These are phyloP conservation scores for Antechinus flavipes DNA, from an alignment of 2,113 vertebrate species.

Conservation along the genomic window DNA sequence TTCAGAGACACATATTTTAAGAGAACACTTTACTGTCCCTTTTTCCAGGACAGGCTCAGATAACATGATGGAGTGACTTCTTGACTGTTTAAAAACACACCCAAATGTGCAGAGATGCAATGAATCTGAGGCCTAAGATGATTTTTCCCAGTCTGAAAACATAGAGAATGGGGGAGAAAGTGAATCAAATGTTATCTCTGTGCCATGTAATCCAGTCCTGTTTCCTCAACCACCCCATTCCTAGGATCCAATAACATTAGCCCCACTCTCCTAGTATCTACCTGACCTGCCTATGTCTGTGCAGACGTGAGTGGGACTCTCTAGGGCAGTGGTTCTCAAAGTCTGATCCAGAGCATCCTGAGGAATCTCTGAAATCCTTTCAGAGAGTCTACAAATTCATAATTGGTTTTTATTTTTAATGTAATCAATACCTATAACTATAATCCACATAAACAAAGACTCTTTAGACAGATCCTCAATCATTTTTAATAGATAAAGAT, in stretches of 20 bases:
- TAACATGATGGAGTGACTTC: slow-evolving; percentile 48
- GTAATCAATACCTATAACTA: too few relatives aligned
- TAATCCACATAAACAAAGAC: too few relatives aligned
- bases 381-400: too few relatives aligned
- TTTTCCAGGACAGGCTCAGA: slow-evolving; percentile 54
- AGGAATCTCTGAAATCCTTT: too few relatives aligned
- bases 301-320: not conserved
- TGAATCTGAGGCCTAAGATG: slow-evolving; percentile 9
- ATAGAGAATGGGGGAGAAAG: not conserved
- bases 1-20: slow-evolving; percentile 62
- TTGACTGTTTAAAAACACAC: slow-evolving; percentile 55
- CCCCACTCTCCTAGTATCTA: not conserved
- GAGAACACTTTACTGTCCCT: slow-evolving; percentile 43
- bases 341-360: too few relatives aligned
- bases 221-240: not conserved
- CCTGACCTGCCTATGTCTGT: not conserved
- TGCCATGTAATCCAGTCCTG: not conserved
- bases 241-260: not conserved
- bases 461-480: too few relatives aligned
- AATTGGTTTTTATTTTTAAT: too few relatives aligned
- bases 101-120: slow-evolving; percentile 45
- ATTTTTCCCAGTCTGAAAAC: not conserved
- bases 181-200: not conserved
- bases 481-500: too few relatives aligned
- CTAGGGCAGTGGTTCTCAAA: not conserved